Base-by-base conservation (phyloP, 1,140 invertebrate genomes). In the Phenacoccus solenopsis region DNA sequence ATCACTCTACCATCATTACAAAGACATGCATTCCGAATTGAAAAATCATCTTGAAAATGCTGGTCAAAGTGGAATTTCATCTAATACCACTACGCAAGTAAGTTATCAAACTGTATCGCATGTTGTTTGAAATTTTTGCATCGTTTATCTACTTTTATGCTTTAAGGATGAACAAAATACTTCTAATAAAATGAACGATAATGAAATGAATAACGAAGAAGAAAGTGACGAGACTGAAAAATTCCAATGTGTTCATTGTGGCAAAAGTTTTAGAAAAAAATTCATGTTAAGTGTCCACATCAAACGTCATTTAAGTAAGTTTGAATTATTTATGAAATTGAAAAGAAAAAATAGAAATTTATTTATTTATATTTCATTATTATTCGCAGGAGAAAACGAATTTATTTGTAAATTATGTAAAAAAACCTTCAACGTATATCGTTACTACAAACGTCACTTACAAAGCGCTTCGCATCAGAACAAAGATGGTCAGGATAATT, bases 371-470 rank as follows among this genome's bases (percentile, higher is more conserved):
- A n/a, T 59, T 59, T 59, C 5, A 59, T 59, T 32, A 30, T 21
- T 32, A 13, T 21, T 28, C 32, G 13, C 67, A 69, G 68, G 38
- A 9, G 30, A 69, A 16, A 9, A 10, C 3, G 30, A 69, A 27
- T 69, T 21, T 22, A 10, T 20, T 3, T 69, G 68, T 49, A 69
- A 38, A 69, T 4, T 38, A 32, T 69, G 68, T 38, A 69, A 69
- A 25, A 49, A 38, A 38, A 69, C 30, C 1, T 69, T 69, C 35
- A 69, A 38, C 32, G 24, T n/a, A 25, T 32, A 32, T 56, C 22
- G 28, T 9, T 49, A 35, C 30, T 69, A 38, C 35, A 69, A 69
- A 69, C 68, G 38, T 25, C 68, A 69, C 21, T 35, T 69, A 24
- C 22, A 22, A 32, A 38, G 25, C 9, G 35, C 21, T 12, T 69